Percentiles rank a stretch among this genome's conserved stretches.
phyloP scores from a whole-genome alignment of 2,888 invertebrate species.

The Aquatica leii region DNA sequence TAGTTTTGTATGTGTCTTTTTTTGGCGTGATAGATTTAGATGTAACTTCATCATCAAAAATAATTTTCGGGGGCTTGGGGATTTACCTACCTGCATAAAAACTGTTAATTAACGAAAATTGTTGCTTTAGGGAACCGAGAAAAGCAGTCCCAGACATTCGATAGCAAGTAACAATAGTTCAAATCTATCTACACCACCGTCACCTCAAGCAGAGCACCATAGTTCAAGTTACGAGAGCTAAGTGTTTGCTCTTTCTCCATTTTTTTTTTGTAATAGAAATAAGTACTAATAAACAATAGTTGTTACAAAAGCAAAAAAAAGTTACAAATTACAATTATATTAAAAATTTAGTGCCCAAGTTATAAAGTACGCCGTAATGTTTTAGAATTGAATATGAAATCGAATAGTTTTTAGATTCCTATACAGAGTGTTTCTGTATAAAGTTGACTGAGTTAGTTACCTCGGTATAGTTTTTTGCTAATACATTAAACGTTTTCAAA shows the following conservation, averaged over 20 bases:
- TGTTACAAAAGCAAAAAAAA: constrained; percentile 7
- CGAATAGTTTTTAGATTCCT: constrained; percentile 16
- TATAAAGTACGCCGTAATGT: constrained; percentile 14
- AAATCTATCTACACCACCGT: constrained; percentile 76
- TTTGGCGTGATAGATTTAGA: no score
- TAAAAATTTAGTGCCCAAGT: constrained; percentile 23
- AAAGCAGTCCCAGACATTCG: constrained; percentile 72
- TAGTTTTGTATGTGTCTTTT: no score
- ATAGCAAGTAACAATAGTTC: constrained; percentile 79
- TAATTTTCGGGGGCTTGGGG: no score
- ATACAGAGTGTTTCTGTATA: constrained; percentile 19
- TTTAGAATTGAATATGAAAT: constrained; percentile 18
- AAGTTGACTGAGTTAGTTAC: constrained; percentile 32
- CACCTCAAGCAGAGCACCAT: constrained; percentile 71
- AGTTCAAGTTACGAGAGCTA: constrained; percentile 74
- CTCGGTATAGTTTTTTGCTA: constrained; percentile 33
- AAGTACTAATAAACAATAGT: constrained; percentile 14
- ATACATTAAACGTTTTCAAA: constrained; percentile 2
- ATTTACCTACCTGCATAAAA: no score
- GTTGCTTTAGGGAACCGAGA: constrained; percentile 55
- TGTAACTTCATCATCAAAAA: no score
- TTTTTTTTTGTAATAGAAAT: not conserved
- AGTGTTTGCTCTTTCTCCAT: constrained; percentile 33
- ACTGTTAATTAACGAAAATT: not conserved
- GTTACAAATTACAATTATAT: constrained; percentile 17